Conservation (phyloP, 64 coral and sea anemone species). For the Actinia equina region DNA sequence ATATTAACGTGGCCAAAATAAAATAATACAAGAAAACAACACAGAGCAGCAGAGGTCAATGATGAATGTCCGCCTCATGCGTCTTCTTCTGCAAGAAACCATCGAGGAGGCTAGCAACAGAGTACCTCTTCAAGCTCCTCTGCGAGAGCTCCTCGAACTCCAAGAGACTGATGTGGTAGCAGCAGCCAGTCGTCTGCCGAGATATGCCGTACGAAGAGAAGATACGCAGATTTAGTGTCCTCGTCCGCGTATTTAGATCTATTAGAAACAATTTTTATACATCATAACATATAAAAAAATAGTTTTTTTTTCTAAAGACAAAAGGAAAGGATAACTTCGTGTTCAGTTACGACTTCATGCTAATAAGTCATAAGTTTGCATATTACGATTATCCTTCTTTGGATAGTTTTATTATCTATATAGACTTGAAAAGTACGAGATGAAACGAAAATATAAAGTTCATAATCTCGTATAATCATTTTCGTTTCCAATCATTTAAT, state of each 20-base stretch:
- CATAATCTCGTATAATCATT: too few species aligned
- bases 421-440: too few species aligned
- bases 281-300: background rate
- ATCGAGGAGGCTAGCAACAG: slow-evolving; percentile 52
- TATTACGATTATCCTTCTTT: too few species aligned
- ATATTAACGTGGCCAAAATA: background rate
- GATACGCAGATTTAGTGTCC: background rate
- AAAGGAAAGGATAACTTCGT: too few species aligned
- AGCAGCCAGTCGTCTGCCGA: slow-evolving; percentile 11
- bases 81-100: slow-evolving; percentile 1
- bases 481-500: too few species aligned
- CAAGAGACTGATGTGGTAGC: slow-evolving; percentile 29
- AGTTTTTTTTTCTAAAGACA: too few species aligned
- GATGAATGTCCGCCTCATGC: slow-evolving; percentile 36
- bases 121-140: slow-evolving; percentile 24
- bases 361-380: too few species aligned
- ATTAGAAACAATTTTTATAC: background rate
- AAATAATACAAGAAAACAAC: background rate
- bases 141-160: slow-evolving; percentile 26
- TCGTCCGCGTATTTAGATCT: background rate
- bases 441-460: too few species aligned
- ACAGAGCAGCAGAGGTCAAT: background rate
- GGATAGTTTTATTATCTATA: too few species aligned
- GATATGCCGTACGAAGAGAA: background rate
- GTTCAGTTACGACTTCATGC: too few species aligned